These are phyloP conservation scores for Ophonus ardosiacus DNA, from an alignment of 2,888 invertebrate species.

Conservation along the genomic window DNA sequence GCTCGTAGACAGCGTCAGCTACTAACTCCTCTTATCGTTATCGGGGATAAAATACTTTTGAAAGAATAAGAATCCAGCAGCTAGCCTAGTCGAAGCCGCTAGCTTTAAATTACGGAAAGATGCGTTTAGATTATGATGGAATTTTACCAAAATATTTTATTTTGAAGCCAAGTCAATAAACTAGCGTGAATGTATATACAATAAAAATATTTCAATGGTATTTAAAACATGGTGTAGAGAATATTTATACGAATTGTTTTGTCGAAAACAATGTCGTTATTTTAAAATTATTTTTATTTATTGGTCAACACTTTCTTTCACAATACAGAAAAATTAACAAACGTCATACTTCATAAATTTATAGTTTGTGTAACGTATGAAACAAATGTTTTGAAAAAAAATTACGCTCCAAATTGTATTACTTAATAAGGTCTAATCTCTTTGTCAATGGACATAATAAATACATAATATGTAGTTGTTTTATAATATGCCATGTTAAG, in stretches of 20 bases:
- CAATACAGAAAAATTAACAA: not conserved
- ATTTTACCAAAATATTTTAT: slow-evolving; percentile 48
- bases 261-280: not conserved
- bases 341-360: too few species aligned
- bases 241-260: slow-evolving; percentile 36
- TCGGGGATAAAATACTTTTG: slow-evolving; percentile 38
- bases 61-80: slow-evolving; percentile 44
- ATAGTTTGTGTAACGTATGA: too few species aligned
- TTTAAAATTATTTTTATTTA: not conserved
- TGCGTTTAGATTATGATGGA: slow-evolving; percentile 43
- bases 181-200: not conserved
- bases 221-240: slow-evolving; percentile 25
- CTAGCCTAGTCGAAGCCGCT: not conserved
- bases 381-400: too few species aligned
- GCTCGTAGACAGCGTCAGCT: slow-evolving; percentile 32
- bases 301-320: not conserved
- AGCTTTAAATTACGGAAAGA: slow-evolving; percentile 33
- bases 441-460: too few species aligned
- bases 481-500: too few species aligned
- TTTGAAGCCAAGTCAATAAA: slow-evolving; percentile 37
- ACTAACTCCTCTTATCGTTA: slow-evolving; percentile 34
- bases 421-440: too few species aligned
- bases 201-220: slow-evolving; percentile 27
- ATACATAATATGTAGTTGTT: too few species aligned
- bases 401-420: too few species aligned